These are phyloP conservation scores for Drosophila auraria DNA, from an alignment of 1,140 invertebrate genomes.

Conservation along the genomic window DNA sequence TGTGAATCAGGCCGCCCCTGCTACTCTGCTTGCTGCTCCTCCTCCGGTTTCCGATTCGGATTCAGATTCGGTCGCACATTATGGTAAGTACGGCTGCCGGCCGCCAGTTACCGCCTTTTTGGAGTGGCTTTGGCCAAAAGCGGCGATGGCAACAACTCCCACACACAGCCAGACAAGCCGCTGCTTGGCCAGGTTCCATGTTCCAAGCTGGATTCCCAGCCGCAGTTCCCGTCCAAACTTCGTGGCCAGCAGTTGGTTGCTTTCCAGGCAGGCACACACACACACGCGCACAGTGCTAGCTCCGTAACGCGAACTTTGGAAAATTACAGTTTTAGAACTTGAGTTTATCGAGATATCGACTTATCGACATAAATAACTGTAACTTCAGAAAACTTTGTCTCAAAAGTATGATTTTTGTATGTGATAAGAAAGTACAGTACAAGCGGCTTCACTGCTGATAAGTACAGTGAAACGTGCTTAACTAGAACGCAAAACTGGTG, in stretches of 20 bases:
- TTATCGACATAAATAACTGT: not conserved
- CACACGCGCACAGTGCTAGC: not conserved
- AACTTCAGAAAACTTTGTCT: not conserved
- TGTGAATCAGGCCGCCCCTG: conserved; percentile 38
- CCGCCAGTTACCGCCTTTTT: conserved; percentile 33
- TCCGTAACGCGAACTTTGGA: not conserved
- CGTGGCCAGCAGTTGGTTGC: conserved; percentile 32
- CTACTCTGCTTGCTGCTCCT: not conserved
- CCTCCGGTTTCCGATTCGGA: conserved; percentile 7
- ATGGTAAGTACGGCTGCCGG: conserved; percentile 32
- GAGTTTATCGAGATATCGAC: not conserved
- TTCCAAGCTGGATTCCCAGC: conserved; percentile 5
- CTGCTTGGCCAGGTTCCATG: conserved; percentile 18
- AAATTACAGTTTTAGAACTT: not conserved
- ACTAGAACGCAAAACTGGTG: not conserved
- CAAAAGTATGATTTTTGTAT: not conserved
- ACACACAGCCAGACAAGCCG: not conserved
- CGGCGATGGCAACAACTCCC: conserved; percentile 41
- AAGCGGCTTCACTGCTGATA: not conserved
- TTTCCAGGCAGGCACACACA: conserved; percentile 3
- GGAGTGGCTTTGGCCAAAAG: conserved; percentile 37
- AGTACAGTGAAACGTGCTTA: not conserved
- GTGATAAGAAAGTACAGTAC: not conserved
- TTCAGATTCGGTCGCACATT: conserved; percentile 15
- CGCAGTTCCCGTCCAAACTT: conserved; percentile 29